Evolutionary conservation across 1,140 invertebrate species (phyloP).

Genomic region (Drepana arcuata): DNA sequence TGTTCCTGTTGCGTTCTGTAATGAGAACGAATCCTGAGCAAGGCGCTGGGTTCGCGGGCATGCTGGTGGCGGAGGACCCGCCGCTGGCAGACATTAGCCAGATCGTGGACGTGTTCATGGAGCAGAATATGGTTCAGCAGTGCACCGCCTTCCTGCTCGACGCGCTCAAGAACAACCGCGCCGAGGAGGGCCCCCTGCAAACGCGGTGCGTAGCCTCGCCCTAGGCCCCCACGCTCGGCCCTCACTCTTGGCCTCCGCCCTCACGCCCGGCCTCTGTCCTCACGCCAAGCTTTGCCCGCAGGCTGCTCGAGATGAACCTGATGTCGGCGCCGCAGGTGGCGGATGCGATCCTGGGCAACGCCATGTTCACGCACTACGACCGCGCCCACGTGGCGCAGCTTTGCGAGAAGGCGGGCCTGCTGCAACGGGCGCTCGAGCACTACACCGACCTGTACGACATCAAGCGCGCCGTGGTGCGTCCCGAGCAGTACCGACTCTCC

Average conservation of each 20-base stretch:
- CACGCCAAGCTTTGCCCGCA: too few relatives aligned
- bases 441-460: constrained; percentile 99
- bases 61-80: constrained; percentile 98
- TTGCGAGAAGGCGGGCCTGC: constrained; percentile 97
- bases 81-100: constrained; percentile 98
- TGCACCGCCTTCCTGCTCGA: constrained; percentile 98
- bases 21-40: constrained; percentile 99
- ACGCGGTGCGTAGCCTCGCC: constrained; percentile 80
- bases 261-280: too few relatives aligned
- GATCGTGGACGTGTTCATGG: constrained; percentile 99
- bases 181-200: constrained; percentile 95
- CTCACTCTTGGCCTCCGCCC: too few relatives aligned
- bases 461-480: constrained; percentile 91
- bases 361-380: constrained; percentile 99
- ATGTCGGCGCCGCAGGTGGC: constrained; percentile 99
- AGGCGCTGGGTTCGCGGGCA: constrained; percentile 89
- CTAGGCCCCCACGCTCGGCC: too few relatives aligned
- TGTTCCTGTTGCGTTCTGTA: constrained; percentile 95
- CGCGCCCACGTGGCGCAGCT: constrained; percentile 97
- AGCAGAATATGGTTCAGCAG: constrained; percentile 98
- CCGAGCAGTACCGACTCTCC: background rate
- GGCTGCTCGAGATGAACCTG: constrained; percentile 98
- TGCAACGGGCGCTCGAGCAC: constrained; percentile 94
- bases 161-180: constrained; percentile 98
- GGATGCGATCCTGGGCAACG: constrained; percentile 98